Conservation (phyloP, 2,888 invertebrate genomes). For the Cerastoderma edule region DNA sequence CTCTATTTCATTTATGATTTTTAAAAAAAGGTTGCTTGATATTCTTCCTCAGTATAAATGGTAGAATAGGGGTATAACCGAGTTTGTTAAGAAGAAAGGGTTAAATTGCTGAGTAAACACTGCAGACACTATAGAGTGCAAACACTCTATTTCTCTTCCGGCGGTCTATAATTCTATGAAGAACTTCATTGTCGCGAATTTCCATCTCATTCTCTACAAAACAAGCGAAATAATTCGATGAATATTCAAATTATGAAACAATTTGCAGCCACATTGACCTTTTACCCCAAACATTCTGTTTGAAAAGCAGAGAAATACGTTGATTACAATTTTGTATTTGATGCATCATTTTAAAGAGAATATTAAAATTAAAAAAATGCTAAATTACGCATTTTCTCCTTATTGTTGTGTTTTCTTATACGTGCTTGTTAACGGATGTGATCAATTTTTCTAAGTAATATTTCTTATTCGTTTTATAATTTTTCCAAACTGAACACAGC, state of each 20-base stretch:
- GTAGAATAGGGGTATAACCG: not conserved
- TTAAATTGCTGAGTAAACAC: no score
- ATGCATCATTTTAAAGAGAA: not conserved
- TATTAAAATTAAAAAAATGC: not conserved
- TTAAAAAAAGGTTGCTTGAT: not conserved
- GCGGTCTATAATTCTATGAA: slow-evolving; percentile 4
- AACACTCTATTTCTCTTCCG: not conserved
- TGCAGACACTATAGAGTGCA: no score
- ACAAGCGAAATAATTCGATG: slow-evolving; percentile 15
- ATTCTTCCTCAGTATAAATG: not conserved
- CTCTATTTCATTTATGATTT: not conserved
- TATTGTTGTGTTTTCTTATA: not conserved
- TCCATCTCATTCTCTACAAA: slow-evolving; percentile 22
- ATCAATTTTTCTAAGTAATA: no score
- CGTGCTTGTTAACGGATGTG: no score
- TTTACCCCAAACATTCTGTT: not conserved
- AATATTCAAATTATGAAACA: not conserved
- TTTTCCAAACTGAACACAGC: no score
- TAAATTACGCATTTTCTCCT: not conserved
- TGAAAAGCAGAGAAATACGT: not conserved
- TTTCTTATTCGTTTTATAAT: no score
- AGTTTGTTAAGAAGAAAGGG: no score
- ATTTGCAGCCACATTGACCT: not conserved
- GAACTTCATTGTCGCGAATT: slow-evolving; percentile 19
- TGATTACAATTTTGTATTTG: no score